phyloP scores from a whole-genome alignment of 2,888 invertebrate species.

The Augiades crinisus region DNA sequence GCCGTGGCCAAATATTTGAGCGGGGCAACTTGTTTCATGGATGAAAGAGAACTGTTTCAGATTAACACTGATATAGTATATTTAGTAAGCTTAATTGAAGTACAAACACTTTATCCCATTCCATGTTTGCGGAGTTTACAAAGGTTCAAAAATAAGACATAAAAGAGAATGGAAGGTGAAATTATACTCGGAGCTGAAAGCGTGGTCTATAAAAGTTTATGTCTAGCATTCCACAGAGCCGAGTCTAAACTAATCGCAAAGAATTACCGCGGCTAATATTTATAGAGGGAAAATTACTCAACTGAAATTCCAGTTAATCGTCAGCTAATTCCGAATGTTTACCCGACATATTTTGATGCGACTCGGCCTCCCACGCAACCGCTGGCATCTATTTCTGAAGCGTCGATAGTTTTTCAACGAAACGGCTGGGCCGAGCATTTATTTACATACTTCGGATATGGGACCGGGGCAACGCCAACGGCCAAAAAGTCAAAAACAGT shows the following conservation, averaged over 20 bases:
- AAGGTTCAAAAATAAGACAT: slow-evolving; percentile 7
- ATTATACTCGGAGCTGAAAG: neutral
- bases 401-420: slow-evolving; percentile 30
- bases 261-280: slow-evolving; percentile 31
- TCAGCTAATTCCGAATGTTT: slow-evolving; percentile 56
- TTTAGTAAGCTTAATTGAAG: slow-evolving; percentile 17
- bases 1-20: slow-evolving; percentile 45
- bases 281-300: slow-evolving; percentile 32
- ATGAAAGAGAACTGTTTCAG: slow-evolving; percentile 12
- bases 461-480: slow-evolving; percentile 27
- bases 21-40: slow-evolving; percentile 30
- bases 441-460: slow-evolving; percentile 28
- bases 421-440: slow-evolving; percentile 27
- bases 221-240: neutral
- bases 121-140: neutral
- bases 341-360: slow-evolving; percentile 62
- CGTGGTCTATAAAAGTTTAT: neutral
- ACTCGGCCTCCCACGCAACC: slow-evolving; percentile 56
- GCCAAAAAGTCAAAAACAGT: slow-evolving; percentile 30
- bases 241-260: slow-evolving; percentile 15
- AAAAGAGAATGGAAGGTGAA: neutral
- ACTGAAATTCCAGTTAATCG: slow-evolving; percentile 33
- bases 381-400: slow-evolving; percentile 54
- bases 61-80: slow-evolving; percentile 7
- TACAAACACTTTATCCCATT: slow-evolving; percentile 1